These are phyloP conservation scores for Gymnarchus niloticus DNA, from an alignment of 2,113 vertebrate genomes.

Conservation along the genomic window DNA sequence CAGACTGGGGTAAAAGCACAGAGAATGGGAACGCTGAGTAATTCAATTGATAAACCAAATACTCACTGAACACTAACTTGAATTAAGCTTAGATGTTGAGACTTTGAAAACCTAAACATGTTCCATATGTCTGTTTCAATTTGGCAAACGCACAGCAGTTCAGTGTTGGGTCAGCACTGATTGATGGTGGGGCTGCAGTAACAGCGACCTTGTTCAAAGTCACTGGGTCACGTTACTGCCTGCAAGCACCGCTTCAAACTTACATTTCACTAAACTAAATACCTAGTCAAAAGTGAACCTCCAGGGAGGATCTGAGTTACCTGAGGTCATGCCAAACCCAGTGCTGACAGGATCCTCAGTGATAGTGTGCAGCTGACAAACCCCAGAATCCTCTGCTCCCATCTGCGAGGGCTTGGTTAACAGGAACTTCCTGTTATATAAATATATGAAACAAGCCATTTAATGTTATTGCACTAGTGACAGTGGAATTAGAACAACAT, in stretches of 20 bases:
- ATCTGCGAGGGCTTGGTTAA: conserved; percentile 78
- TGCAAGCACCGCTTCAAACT: neutral
- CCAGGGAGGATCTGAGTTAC: conserved; percentile 49
- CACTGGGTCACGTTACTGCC: no score
- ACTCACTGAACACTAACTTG: neutral
- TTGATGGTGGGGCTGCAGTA: neutral
- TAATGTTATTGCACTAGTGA: neutral
- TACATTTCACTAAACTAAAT: neutral
- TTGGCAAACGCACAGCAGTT: neutral
- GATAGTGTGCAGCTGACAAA: conserved; percentile 79
- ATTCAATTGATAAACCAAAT: no score
- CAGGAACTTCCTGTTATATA: conserved; percentile 78
- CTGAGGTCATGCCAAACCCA: conserved; percentile 72
- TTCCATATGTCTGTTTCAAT: no score
- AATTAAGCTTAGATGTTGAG: no score
- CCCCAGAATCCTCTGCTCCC: conserved; percentile 66
- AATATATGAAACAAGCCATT: conserved; percentile 17
- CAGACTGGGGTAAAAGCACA: no score
- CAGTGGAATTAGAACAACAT: neutral
- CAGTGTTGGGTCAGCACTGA: neutral
- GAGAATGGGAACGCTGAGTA: no score
- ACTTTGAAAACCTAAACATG: no score
- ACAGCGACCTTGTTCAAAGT: neutral
- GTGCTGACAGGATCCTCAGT: conserved; percentile 70
- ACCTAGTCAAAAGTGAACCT: neutral